Percentiles rank a stretch among this genome's conserved stretches.
Conservation (phyloP, 2,113 vertebrate genomes). For the Peromyscus californicus region DNA sequence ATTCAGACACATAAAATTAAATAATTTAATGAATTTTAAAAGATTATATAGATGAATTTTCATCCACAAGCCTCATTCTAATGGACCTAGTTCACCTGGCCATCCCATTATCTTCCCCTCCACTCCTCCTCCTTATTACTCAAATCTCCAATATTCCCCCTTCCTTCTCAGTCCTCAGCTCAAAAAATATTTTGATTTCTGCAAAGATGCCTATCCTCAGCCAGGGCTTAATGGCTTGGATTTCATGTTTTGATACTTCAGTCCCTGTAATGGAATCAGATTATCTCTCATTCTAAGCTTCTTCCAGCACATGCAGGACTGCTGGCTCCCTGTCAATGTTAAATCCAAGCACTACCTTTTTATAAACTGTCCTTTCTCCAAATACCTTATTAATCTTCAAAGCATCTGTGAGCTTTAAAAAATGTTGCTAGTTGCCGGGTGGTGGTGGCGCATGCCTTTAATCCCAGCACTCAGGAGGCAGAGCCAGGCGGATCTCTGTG, state of each 20-base stretch:
- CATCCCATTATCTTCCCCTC: rapidly evolving
- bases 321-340: neutral
- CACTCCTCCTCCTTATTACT: neutral
- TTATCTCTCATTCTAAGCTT: neutral
- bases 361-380: constrained; percentile 38
- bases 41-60: neutral
- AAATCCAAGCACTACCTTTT: constrained; percentile 38
- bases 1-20: neutral
- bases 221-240: neutral
- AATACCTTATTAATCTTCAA: constrained; percentile 43
- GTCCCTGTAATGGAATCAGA: neutral
- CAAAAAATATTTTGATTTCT: neutral
- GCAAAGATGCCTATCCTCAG: neutral
- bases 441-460: too few relatives aligned
- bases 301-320: neutral
- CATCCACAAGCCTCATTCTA: neutral
- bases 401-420: constrained; percentile 38
- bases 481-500: too few relatives aligned
- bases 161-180: neutral
- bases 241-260: constrained; percentile 5
- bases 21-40: neutral
- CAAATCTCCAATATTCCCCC: neutral
- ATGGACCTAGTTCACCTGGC: neutral
- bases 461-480: too few relatives aligned
- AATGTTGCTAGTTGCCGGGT: too few relatives aligned